These are phyloP conservation scores for Emmelina monodactyla DNA, from an alignment of 2,888 invertebrate species.

Conservation along the genomic window DNA sequence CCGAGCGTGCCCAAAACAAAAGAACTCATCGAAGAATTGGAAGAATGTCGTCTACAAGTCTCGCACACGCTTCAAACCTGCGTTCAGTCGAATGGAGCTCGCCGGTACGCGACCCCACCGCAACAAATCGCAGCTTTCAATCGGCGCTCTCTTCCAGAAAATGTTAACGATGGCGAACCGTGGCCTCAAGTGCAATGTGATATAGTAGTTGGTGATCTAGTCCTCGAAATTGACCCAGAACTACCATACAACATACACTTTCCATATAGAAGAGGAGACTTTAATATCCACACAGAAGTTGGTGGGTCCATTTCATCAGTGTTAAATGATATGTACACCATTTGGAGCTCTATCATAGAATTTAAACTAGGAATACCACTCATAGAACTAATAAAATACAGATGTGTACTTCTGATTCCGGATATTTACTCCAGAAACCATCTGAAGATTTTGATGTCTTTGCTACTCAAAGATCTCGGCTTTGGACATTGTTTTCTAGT, in stretches of 20 bases:
- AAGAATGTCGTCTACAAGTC: conserved; percentile 83
- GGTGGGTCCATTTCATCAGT: conserved; percentile 89
- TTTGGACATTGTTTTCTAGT: conserved; percentile 86
- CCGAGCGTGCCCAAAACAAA: conserved; percentile 70
- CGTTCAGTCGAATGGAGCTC: conserved; percentile 81
- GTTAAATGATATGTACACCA: conserved; percentile 83
- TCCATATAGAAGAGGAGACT: conserved; percentile 86
- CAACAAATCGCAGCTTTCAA: conserved; percentile 91
- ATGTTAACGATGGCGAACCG: conserved; percentile 61
- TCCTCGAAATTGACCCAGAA: conserved; percentile 71
- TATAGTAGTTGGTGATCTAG: conserved; percentile 80
- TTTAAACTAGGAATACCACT: conserved; percentile 78
- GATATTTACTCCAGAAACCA: conserved; percentile 89
- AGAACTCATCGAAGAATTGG: conserved; percentile 78
- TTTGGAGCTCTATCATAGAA: conserved; percentile 86
- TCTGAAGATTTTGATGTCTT: conserved; percentile 82
- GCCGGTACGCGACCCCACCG: conserved; percentile 85
- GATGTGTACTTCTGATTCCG: conserved; percentile 87
- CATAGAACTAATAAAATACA: conserved; percentile 76
- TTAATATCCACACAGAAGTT: conserved; percentile 83
- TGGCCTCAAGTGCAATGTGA: conserved; percentile 72
- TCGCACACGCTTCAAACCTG: conserved; percentile 88
- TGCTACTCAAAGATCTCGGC: conserved; percentile 81
- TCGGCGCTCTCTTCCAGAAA: conserved; percentile 77
- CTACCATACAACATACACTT: conserved; percentile 87